Evolutionary conservation across 2,113 vertebrate species (phyloP), one percentile per base, ranked within the genome.

Genomic region (Microcebus jonahi): DNA sequence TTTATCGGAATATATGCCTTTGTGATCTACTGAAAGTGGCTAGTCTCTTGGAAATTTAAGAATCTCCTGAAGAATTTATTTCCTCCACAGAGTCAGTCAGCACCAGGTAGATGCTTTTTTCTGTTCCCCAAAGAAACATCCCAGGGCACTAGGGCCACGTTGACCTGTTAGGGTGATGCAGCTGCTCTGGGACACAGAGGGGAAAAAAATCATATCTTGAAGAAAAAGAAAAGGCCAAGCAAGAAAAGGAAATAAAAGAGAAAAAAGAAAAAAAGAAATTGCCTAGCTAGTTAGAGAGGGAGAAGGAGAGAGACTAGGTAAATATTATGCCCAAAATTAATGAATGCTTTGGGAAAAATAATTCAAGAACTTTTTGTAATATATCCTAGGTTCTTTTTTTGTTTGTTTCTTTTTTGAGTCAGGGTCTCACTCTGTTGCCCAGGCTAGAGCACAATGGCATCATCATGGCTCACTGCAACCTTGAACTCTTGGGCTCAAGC

Each of bases 21-120:
- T 55, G n/a, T 93, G 42, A 86, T 53, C 29, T 68, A 23, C 36
- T 83, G 50, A 93, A 91, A 95, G 45, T 70, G 50, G 12, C 27
- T 48, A 84, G 20, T 92, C 8, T 92, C 29, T 94, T 82, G 53
- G n/a, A 18, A 94, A 96, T 42, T 87, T 84, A 87, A 63, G 29
- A 27, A 89, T 68, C 15, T 71, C 9, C 48, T 71, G 76, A 92
- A 92, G 39, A 12, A 14, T 39, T 14, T 85, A 36, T 53, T 85
- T 42, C 34, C 34, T 59, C 48, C 95, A 99, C 99, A 99, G 99
- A 99, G 99, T 98, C 99, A 99, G 99, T 99, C 99, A 99, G 99
- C 99, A 97, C 99, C 98, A 97, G 94, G 98, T 99, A 61, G 92
- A 98, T 95, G 98, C 99, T 99, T 99, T 99, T 99, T 99, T 99